Evolutionary conservation across 2,888 invertebrate genomes (phyloP).

Genomic region (Scrobipalpa atriplicella): DNA sequence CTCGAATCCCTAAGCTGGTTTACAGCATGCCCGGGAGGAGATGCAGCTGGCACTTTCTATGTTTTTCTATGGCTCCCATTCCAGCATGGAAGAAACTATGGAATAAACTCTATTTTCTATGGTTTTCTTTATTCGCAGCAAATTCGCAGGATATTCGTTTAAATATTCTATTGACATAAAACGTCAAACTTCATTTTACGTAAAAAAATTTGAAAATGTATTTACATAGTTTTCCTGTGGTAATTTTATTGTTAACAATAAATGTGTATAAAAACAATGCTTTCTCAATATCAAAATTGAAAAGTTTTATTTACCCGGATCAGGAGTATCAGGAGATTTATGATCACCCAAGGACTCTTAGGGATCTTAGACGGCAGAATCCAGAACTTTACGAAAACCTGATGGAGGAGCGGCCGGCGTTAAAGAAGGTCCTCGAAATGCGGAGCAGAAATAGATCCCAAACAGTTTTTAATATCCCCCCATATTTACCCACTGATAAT

Average conservation of each 20-base stretch:
- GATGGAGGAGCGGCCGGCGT: neutral
- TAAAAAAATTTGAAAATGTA: neutral
- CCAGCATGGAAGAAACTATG: too few species aligned
- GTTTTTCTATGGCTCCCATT: too few species aligned
- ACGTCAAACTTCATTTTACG: neutral
- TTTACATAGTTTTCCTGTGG: neutral
- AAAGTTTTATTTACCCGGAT: neutral
- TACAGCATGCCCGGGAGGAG: too few species aligned
- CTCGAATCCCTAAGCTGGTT: too few species aligned
- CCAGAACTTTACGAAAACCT: neutral
- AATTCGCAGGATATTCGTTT: too few species aligned
- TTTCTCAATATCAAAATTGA: neutral
- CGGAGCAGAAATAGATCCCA: neutral
- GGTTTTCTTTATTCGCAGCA: too few species aligned
- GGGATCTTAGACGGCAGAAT: neutral
- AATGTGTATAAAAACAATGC: neutral
- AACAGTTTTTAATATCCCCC: neutral
- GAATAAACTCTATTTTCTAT: too few species aligned
- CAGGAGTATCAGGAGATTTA: too few species aligned
- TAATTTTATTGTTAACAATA: neutral
- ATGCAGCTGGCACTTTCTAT: too few species aligned
- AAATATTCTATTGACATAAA: too few species aligned
- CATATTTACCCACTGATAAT: neutral
- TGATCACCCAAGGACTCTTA: neutral
- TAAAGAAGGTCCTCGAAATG: neutral